These are phyloP conservation scores for Heterodera carotae DNA, from an alignment of 1,140 invertebrate genomes.

Conservation along the genomic window DNA sequence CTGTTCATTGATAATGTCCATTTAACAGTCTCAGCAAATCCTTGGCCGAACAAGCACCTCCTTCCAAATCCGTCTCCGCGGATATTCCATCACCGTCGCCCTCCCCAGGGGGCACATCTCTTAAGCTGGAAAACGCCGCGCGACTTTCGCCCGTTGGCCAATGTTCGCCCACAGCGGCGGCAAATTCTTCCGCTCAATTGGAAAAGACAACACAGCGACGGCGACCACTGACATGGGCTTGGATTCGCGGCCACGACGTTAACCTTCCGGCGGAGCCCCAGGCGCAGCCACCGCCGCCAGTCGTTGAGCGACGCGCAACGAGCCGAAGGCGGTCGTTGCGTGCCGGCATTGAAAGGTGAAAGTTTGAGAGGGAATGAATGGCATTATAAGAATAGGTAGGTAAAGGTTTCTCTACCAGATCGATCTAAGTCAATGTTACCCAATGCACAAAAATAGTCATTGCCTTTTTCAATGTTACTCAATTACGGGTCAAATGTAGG, in stretches of 20 bases:
- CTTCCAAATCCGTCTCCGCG: neutral
- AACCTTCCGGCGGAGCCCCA: constrained; percentile 7
- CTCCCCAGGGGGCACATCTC: neutral
- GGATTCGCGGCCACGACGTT: constrained; percentile 25
- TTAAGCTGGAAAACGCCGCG: neutral
- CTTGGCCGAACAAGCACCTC: neutral
- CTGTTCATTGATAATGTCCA: too few relatives aligned
- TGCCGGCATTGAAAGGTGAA: constrained; percentile 17
- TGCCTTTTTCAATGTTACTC: too few relatives aligned
- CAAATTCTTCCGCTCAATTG: neutral
- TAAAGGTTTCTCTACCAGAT: too few relatives aligned
- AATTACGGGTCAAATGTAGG: too few relatives aligned
- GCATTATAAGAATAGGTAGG: too few relatives aligned
- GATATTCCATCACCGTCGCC: neutral
- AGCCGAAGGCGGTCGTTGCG: constrained; percentile 18
- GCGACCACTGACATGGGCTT: constrained; percentile 26
- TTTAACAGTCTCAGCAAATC: constrained; percentile 1
- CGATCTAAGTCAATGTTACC: too few relatives aligned
- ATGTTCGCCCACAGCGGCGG: neutral
- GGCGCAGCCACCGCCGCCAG: neutral
- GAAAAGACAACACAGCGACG: constrained; percentile 2
- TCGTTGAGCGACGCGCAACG: constrained; percentile 4
- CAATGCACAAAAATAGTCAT: too few relatives aligned
- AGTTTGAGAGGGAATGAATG: too few relatives aligned
- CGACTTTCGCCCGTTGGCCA: too few relatives aligned